Percentiles rank a stretch among this genome's conserved stretches.
Conservation (phyloP, 2,888 invertebrate genomes). For the Dasypogon diadema region DNA sequence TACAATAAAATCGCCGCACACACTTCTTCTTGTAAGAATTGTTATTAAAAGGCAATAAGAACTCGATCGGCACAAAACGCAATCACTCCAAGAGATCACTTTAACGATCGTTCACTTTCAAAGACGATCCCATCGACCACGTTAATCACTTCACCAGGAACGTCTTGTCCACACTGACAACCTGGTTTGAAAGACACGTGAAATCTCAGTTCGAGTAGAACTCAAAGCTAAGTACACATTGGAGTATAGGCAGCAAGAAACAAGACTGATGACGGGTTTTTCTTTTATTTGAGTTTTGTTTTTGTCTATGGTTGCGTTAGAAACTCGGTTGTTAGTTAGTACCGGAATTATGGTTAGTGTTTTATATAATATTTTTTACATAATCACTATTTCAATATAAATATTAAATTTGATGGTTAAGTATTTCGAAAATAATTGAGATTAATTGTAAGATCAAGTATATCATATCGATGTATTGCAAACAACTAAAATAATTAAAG, state of each 20-base stretch:
- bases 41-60: background rate
- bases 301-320: constrained; percentile 21
- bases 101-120: constrained; percentile 15
- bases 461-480: too few relatives aligned
- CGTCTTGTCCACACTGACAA: constrained; percentile 20
- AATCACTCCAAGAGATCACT: constrained; percentile 37
- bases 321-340: background rate
- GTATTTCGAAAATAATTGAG: too few relatives aligned
- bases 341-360: too few relatives aligned
- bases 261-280: background rate
- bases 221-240: constrained; percentile 6
- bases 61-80: background rate
- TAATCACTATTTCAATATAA: too few relatives aligned
- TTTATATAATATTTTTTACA: too few relatives aligned
- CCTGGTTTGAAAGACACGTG: constrained; percentile 17
- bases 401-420: too few relatives aligned
- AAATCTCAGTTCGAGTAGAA: constrained; percentile 3
- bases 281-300: constrained; percentile 23
- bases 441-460: too few relatives aligned
- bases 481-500: too few relatives aligned
- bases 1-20: background rate
- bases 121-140: constrained; percentile 24
- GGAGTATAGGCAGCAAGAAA: background rate
- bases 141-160: constrained; percentile 35
- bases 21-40: background rate